phyloP scores from a whole-genome alignment of 2,888 invertebrate genomes.

The Oligia fasciuncula region DNA sequence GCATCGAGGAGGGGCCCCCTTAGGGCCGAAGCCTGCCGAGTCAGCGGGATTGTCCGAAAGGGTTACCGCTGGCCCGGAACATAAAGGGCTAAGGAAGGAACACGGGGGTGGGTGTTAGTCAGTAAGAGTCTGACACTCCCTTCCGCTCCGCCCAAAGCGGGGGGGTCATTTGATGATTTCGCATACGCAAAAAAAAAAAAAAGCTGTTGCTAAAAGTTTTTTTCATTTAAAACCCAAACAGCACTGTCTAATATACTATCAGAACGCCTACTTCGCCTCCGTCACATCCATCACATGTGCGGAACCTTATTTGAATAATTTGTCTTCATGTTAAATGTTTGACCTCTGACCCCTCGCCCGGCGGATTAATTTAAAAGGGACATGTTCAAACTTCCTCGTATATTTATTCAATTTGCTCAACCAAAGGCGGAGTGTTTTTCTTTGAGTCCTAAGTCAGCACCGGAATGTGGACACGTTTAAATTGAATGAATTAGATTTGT shows the following conservation, averaged over 20 bases:
- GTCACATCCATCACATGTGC: background rate
- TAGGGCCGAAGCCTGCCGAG: no score
- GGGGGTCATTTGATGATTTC: no score
- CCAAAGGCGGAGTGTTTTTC: constrained; percentile 32
- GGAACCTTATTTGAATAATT: constrained; percentile 38
- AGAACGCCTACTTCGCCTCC: background rate
- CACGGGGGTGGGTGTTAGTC: no score
- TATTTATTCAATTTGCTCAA: constrained; percentile 41
- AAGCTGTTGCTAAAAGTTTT: background rate
- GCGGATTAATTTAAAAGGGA: constrained; percentile 39
- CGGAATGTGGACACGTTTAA: constrained; percentile 14
- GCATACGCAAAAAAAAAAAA: no score
- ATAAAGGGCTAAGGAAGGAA: no score
- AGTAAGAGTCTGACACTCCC: no score
- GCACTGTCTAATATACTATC: background rate
- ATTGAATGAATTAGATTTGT: constrained; percentile 38
- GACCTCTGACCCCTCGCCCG: constrained; percentile 27
- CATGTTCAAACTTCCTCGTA: constrained; percentile 16
- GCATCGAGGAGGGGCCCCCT: no score
- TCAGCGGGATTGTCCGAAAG: no score
- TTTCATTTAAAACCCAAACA: constrained; percentile 5
- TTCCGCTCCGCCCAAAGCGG: no score
- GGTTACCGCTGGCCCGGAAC: no score
- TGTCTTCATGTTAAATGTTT: constrained; percentile 30
- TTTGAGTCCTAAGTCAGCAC: constrained; percentile 54